Conservation (phyloP, 2,113 vertebrate species). For the Microtus montanus region DNA sequence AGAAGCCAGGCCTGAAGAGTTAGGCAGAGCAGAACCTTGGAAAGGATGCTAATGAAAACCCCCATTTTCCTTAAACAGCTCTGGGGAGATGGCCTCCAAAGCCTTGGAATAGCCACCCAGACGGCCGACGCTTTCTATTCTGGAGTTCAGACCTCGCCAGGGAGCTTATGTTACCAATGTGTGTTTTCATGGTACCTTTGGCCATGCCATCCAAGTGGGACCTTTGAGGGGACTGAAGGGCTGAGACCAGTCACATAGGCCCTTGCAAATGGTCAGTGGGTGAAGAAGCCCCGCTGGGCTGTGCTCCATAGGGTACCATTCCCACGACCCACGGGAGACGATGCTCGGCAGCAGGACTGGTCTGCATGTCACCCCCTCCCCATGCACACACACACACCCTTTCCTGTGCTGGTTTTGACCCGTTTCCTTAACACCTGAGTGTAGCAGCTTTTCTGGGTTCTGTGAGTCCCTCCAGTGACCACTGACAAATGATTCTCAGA, state of each 20-base stretch:
- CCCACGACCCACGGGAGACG: neutral
- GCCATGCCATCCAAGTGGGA: neutral
- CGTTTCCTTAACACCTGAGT: neutral
- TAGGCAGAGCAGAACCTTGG: neutral
- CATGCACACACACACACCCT: neutral
- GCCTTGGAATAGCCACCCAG: too few relatives aligned
- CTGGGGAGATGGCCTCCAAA: neutral
- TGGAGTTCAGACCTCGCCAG: neutral
- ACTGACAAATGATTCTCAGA: neutral
- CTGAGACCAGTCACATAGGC: neutral
- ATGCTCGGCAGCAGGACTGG: neutral
- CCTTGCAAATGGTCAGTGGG: neutral
- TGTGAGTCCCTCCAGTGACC: neutral
- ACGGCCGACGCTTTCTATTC: neutral
- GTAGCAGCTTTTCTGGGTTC: neutral
- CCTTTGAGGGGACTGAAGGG: neutral
- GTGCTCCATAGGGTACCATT: neutral
- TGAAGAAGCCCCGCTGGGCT: neutral
- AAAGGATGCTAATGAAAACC: neutral
- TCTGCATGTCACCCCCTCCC: neutral
- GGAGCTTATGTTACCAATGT: neutral
- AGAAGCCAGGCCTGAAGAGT: neutral
- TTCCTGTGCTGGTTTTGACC: neutral
- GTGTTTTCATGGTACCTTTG: neutral
- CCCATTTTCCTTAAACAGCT: neutral